Conservation (phyloP, 2,113 vertebrate species). For the Notothenia coriiceps region DNA sequence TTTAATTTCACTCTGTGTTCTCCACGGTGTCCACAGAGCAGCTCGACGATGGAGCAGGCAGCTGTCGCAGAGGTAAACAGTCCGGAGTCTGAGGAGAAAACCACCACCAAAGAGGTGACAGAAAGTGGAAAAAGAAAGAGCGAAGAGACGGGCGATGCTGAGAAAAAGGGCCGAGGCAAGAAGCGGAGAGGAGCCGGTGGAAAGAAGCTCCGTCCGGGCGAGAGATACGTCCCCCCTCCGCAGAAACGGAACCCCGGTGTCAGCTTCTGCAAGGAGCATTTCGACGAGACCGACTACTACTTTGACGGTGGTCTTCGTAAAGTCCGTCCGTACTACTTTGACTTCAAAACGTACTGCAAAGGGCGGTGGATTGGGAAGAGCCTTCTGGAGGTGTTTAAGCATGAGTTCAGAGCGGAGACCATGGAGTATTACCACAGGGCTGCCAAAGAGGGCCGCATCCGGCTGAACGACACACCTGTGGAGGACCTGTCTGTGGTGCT, state of each 20-base stretch:
- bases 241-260: slow-evolving; percentile 89
- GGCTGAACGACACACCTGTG: slow-evolving; percentile 90
- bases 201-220: slow-evolving; percentile 76
- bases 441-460: slow-evolving; percentile 89
- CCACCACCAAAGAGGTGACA: neutral
- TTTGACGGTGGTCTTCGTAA: slow-evolving; percentile 94
- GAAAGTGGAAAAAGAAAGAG: slow-evolving; percentile 80
- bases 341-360: slow-evolving; percentile 96
- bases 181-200: slow-evolving; percentile 73
- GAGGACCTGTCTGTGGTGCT: slow-evolving; percentile 89
- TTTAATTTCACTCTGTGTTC: neutral
- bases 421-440: slow-evolving; percentile 89
- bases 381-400: slow-evolving; percentile 90
- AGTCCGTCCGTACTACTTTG: slow-evolving; percentile 93
- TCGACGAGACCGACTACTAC: slow-evolving; percentile 93
- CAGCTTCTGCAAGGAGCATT: slow-evolving; percentile 92
- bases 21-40: neutral
- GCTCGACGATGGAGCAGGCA: slow-evolving; percentile 65
- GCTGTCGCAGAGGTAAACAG: slow-evolving; percentile 15
- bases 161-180: slow-evolving; percentile 53
- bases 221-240: slow-evolving; percentile 92
- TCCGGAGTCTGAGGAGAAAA: neutral
- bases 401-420: slow-evolving; percentile 92
- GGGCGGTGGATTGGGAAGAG: slow-evolving; percentile 95
- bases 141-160: slow-evolving; percentile 35